These are phyloP conservation scores for Melanotus villosus DNA, from an alignment of 2,888 invertebrate species.

Conservation along the genomic window DNA sequence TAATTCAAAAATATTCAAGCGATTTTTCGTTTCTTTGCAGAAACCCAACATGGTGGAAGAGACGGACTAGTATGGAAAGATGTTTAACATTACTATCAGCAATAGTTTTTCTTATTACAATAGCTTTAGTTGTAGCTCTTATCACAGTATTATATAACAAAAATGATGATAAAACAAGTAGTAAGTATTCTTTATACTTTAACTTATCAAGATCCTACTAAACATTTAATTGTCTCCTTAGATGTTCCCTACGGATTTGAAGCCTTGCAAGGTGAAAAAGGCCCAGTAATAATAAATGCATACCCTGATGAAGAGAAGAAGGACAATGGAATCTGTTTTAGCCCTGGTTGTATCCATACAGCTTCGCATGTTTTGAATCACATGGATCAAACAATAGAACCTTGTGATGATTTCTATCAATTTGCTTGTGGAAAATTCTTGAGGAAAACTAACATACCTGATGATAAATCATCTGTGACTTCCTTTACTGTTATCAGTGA, in stretches of 20 bases:
- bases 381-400: constrained; percentile 80
- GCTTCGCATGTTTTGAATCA: constrained; percentile 80
- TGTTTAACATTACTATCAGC: constrained; percentile 75
- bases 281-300: constrained; percentile 52
- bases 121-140: constrained; percentile 75
- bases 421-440: constrained; percentile 86
- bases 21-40: constrained; percentile 67
- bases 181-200: no score
- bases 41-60: constrained; percentile 87
- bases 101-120: constrained; percentile 73
- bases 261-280: constrained; percentile 43
- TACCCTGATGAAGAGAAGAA: constrained; percentile 59
- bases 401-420: constrained; percentile 87
- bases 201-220: neutral
- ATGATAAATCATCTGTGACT: constrained; percentile 85
- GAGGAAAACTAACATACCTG: constrained; percentile 81
- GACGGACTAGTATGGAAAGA: constrained; percentile 81
- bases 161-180: constrained; percentile 51
- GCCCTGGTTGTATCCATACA: constrained; percentile 86
- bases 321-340: constrained; percentile 75
- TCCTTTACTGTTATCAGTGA: constrained; percentile 84
- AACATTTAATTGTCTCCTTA: constrained; percentile 2
- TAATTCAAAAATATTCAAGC: no score
- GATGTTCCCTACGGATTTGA: constrained; percentile 45
- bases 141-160: constrained; percentile 69